Evolutionary conservation across 2,113 vertebrate genomes (phyloP), one percentile per base, ranked within the genome.

Genomic region (Clinocottus analis): DNA sequence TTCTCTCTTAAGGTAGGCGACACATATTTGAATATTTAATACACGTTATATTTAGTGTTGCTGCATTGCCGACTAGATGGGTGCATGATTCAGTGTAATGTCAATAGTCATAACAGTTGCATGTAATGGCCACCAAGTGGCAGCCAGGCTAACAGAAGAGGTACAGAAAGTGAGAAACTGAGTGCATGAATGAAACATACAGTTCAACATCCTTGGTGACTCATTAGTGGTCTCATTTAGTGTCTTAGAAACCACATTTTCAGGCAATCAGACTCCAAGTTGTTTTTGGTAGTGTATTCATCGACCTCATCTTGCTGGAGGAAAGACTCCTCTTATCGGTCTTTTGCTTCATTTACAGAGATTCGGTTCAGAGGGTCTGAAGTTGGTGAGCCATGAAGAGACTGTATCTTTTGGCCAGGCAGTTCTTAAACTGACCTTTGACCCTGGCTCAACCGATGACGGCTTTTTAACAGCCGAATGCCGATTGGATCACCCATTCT

Each of bases 401-500:
- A 96, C 95, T 4, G 56, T 97, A 74, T 99, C 97, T 80, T 97
- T 96, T 91, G 96, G 97, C 72, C 97, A 98, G 92, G 98, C 97
- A 66, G 96, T 97, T 79, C 94, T 99, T 78, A 98, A 99, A 84
- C 87, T 99, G 92, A 98, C 97, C 83, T 99, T 99, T 95, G 98
- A 99, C 90, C 97, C 97, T 16, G 97, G 97, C 91, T 99, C 96
- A 90, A 91, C 94, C 27, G 96, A 97, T 87, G 94, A 97, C 63
- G 95, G 96, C 29, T 93, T 96, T 91, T 94, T 99, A 81, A 97
- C 97, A 0, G 97, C 97, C 7, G 98, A 99, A 90, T 99, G 98
- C 94, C 95, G 96, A 89, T 87, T 98, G 33, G 98, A 97, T 92
- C 98, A 99, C 84, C 98, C 98, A 63, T 99, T 99, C 91, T 99